A percentile compares a stretch with the other conserved stretches of the same genome.
Conservation (phyloP, 2,797 vertebrate species). For the Gymnocypris eckloni region DNA sequence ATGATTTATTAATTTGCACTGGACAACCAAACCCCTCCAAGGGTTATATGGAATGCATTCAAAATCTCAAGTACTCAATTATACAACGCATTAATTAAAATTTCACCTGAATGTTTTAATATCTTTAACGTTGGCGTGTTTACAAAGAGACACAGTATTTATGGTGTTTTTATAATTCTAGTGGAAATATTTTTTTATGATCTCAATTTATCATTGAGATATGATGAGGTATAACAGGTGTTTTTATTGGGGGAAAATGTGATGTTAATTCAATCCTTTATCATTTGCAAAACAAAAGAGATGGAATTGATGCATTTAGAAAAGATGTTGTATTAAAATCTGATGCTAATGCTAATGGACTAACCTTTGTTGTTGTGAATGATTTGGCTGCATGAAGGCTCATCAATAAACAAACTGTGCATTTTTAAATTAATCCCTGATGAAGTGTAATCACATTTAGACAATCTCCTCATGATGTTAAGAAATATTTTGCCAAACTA, state of each 20-base stretch:
- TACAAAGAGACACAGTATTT: neutral
- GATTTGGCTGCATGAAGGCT: neutral
- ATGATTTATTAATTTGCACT: conserved; percentile 76
- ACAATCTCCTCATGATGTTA: neutral
- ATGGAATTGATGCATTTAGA: conserved; percentile 1
- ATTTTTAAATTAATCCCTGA: neutral
- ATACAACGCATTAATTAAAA: neutral
- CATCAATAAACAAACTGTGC: neutral
- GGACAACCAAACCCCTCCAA: conserved; percentile 54
- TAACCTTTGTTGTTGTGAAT: neutral
- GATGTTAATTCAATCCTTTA: neutral
- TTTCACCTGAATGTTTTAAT: conserved; percentile 8
- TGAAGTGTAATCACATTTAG: neutral
- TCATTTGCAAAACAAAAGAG: neutral
- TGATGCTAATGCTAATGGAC: no score
- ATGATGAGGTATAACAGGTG: neutral
- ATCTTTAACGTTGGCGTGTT: neutral
- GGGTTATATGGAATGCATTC: conserved; percentile 69
- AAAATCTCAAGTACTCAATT: conserved; percentile 61
- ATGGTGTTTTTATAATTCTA: neutral
- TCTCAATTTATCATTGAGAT: neutral
- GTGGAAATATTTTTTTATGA: neutral
- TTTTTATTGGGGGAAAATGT: neutral
- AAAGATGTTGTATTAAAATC: neutral
- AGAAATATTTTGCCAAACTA: neutral